Conservation (phyloP, 2,797 vertebrate genomes). For the Squalus acanthias region DNA sequence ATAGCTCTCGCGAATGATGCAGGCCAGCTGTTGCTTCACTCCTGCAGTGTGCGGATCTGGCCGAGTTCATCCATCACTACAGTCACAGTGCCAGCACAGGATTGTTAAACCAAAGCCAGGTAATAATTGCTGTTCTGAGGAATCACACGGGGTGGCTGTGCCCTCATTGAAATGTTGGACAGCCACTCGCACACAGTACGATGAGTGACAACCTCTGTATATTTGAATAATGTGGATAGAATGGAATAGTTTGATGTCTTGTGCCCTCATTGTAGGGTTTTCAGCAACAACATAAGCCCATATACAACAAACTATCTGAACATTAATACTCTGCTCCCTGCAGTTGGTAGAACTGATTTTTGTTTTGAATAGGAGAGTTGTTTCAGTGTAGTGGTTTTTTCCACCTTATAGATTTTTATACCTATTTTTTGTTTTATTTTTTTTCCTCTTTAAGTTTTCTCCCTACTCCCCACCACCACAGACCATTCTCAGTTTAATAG, state of each 20-base stretch:
- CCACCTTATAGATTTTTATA: background rate
- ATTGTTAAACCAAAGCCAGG: background rate
- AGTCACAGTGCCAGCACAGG: background rate
- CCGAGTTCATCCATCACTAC: background rate
- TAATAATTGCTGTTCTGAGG: background rate
- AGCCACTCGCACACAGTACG: background rate
- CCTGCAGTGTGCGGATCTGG: background rate
- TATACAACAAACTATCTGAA: background rate
- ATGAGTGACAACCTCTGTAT: background rate
- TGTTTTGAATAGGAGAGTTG: background rate
- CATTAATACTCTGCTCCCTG: background rate
- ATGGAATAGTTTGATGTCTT: background rate
- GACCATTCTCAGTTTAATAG: background rate
- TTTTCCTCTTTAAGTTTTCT: background rate
- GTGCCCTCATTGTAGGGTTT: background rate
- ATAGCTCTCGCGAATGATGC: background rate
- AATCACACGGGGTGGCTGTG: background rate
- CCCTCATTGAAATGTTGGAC: background rate
- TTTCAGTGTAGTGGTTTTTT: background rate
- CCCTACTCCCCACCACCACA: background rate
- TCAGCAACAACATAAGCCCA: background rate
- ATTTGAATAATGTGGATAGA: background rate
- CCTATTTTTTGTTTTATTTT: background rate
- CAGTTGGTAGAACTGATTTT: background rate
- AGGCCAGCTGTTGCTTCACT: background rate